Evolutionary conservation across 2,113 vertebrate species (phyloP).

Genomic region (Alouatta palliata): DNA sequence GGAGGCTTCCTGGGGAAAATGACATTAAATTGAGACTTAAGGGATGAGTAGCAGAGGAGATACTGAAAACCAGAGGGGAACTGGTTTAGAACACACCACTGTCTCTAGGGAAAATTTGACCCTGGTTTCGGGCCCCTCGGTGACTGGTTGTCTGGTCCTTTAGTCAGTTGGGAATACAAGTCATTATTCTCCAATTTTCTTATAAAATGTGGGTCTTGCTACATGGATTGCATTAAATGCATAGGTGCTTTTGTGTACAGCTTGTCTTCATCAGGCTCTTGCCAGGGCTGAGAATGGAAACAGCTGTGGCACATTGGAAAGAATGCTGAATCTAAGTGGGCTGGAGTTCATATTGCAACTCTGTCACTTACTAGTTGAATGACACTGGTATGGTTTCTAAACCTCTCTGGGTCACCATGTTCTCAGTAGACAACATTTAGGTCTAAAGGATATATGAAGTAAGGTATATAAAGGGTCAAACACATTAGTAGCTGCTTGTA

Average conservation of each 20-base stretch:
- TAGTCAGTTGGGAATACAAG: neutral
- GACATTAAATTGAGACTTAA: neutral
- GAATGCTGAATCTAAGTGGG: neutral
- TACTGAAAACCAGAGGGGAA: neutral
- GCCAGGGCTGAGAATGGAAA: neutral
- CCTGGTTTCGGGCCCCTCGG: neutral
- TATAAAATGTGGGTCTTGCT: neutral
- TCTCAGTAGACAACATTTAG: neutral
- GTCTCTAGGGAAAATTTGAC: neutral
- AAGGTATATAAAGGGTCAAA: neutral
- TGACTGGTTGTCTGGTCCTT: neutral
- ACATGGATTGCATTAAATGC: neutral
- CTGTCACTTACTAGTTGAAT: neutral
- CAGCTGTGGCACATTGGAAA: neutral
- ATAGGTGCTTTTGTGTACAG: neutral
- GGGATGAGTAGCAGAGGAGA: neutral
- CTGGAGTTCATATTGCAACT: neutral
- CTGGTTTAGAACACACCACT: neutral
- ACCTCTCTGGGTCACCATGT: neutral
- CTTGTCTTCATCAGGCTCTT: neutral
- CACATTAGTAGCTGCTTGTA: neutral
- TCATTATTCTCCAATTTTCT: neutral
- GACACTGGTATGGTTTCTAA: neutral
- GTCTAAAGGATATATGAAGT: neutral
- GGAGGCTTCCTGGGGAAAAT: neutral